These are phyloP conservation scores for Andrena flavipes DNA, from an alignment of 2,888 invertebrate species.

Conservation along the genomic window DNA sequence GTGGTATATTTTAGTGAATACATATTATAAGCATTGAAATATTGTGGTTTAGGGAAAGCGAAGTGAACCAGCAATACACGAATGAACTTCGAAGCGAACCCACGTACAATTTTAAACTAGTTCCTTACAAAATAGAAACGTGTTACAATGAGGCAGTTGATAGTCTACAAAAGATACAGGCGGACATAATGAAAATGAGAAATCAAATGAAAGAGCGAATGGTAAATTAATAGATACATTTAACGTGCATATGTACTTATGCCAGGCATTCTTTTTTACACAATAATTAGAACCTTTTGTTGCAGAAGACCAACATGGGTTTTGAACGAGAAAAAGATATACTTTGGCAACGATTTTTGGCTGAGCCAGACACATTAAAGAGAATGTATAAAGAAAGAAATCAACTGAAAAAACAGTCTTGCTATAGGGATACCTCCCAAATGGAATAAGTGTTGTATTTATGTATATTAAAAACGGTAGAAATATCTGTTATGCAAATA, in stretches of 20 bases:
- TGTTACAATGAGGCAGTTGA: slow-evolving; percentile 68
- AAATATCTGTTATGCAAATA: too few species aligned
- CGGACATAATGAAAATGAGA: slow-evolving; percentile 71
- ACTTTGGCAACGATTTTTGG: slow-evolving; percentile 82
- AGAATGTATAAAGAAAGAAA: slow-evolving; percentile 38
- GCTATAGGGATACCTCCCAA: slow-evolving; percentile 42
- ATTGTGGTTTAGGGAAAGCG: slow-evolving; percentile 71
- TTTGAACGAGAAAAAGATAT: slow-evolving; percentile 77
- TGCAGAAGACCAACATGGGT: slow-evolving; percentile 73
- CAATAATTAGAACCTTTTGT: slow-evolving; percentile 16
- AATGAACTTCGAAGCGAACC: slow-evolving; percentile 73
- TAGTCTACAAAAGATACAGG: slow-evolving; percentile 70
- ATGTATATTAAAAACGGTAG: too few species aligned
- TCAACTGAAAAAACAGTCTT: slow-evolving; percentile 43
- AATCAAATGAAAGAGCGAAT: slow-evolving; percentile 78
- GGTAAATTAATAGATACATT: slow-evolving; percentile 64
- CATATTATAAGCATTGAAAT: slow-evolving; percentile 16
- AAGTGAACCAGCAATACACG: slow-evolving; percentile 67
- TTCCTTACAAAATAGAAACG: slow-evolving; percentile 68
- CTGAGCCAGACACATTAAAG: slow-evolving; percentile 71
- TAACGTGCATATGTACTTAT: neutral
- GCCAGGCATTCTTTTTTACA: slow-evolving; percentile 1
- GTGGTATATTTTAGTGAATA: neutral
- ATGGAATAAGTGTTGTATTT: slow-evolving; percentile 7
- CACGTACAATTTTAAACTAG: slow-evolving; percentile 74